A percentile compares a stretch with the other conserved stretches of the same genome.
Conservation (phyloP, 1,140 invertebrate species). For the Acyrthosiphon pisum region DNA sequence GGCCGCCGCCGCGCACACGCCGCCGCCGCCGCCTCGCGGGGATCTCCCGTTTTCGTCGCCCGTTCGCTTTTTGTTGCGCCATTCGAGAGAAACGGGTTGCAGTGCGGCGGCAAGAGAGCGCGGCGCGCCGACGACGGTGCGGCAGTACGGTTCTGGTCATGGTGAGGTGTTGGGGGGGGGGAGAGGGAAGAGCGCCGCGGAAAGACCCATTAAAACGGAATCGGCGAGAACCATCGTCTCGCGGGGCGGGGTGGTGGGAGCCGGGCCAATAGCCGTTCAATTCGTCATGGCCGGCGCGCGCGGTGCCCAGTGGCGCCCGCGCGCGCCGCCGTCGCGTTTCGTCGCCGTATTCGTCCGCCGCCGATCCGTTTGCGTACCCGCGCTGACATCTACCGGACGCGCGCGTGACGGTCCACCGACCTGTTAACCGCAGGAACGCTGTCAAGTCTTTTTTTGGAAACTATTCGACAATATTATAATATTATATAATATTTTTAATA, state of each 20-base stretch:
- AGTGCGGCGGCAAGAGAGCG: neutral
- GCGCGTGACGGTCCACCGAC: neutral
- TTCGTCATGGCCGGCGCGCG: conserved; percentile 51
- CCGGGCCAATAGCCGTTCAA: conserved; percentile 54
- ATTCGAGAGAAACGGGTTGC: conserved; percentile 53
- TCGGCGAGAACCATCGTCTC: neutral
- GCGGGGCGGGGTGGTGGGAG: neutral
- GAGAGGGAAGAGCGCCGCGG: neutral
- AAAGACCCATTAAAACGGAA: conserved; percentile 56
- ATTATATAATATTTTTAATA: too few relatives aligned
- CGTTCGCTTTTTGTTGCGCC: conserved; percentile 50
- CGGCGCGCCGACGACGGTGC: too few relatives aligned
- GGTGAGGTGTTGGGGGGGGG: neutral
- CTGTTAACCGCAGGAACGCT: conserved; percentile 27
- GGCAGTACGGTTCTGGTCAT: neutral
- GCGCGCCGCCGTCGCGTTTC: conserved; percentile 8
- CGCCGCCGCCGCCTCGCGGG: conserved; percentile 44
- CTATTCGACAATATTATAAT: too few relatives aligned
- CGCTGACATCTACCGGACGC: conserved; percentile 25
- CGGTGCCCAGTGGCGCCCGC: conserved; percentile 33
- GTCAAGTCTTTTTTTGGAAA: neutral
- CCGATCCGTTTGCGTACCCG: neutral
- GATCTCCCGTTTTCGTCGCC: conserved; percentile 52
- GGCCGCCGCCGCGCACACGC: conserved; percentile 4
- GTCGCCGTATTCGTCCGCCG: neutral